phyloP scores from a whole-genome alignment of 2,113 vertebrate genomes.

The Coregonus clupeaformis region DNA sequence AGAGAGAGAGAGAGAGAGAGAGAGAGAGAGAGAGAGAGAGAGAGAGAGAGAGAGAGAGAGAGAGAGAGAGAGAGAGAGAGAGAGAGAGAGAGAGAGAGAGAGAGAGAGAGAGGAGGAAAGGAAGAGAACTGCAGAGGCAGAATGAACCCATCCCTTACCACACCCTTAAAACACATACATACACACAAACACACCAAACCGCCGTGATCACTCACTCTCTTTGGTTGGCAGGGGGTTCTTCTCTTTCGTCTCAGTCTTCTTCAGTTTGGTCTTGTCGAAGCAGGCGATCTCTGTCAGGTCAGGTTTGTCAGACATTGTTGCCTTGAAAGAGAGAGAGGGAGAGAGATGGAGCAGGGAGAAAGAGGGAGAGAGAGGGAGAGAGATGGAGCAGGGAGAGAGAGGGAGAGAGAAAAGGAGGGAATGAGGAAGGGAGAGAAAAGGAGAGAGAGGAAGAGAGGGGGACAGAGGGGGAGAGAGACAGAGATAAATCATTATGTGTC shows the following conservation, averaged over 20 bases:
- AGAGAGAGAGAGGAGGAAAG: not conserved
- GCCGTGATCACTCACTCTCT: slow-evolving; percentile 80
- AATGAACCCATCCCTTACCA: not conserved
- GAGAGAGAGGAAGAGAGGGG: not conserved
- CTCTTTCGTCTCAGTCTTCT: slow-evolving; percentile 89
- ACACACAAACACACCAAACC: not conserved
- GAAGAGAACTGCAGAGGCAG: not conserved
- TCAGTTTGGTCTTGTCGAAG: slow-evolving; percentile 89
- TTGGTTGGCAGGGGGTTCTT: slow-evolving; percentile 88
- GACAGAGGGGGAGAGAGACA: not conserved
- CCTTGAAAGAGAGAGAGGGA: slow-evolving; percentile 41
- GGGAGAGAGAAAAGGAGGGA: not conserved
- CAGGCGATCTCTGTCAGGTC: slow-evolving; percentile 85
- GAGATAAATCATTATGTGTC: not conserved
- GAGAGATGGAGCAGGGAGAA: not conserved
- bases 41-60: not conserved
- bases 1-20: not conserved
- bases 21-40: not conserved
- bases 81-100: not conserved
- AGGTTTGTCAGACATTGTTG: slow-evolving; percentile 87
- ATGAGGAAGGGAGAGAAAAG: not conserved
- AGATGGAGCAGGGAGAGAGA: not conserved
- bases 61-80: not conserved
- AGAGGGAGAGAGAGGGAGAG: not conserved
- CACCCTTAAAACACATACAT: not conserved